Percentiles rank a stretch among this genome's conserved stretches.
These are phyloP conservation scores for Knipowitschia caucasica DNA, from an alignment of 2,797 vertebrate species.

Conservation along the genomic window DNA sequence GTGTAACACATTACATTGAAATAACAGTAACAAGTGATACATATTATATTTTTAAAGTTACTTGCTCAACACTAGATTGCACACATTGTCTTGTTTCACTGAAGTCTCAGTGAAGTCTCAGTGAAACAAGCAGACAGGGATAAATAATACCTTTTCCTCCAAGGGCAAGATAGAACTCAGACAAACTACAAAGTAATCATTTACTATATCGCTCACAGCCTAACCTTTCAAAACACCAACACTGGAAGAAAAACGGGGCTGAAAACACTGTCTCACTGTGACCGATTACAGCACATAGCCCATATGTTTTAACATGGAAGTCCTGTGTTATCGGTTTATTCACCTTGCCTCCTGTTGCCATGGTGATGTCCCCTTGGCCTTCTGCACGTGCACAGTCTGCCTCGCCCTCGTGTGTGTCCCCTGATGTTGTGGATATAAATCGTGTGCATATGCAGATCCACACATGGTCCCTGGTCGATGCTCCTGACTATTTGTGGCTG, in stretches of 20 bases:
- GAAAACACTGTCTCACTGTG: background rate
- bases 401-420: slow-evolving; percentile 26
- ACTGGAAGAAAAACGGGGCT: background rate
- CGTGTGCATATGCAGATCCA: background rate
- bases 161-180: background rate
- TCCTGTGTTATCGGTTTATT: slow-evolving; percentile 38
- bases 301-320: slow-evolving; percentile 1
- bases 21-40: too few relatives aligned
- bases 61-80: background rate
- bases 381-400: slow-evolving; percentile 39
- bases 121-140: background rate
- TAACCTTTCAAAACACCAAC: background rate
- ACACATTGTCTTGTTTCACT: background rate
- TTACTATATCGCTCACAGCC: background rate
- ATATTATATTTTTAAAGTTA: background rate
- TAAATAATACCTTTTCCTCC: background rate
- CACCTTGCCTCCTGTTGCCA: slow-evolving; percentile 69
- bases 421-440: slow-evolving; percentile 22
- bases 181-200: background rate
- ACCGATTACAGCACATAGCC: background rate
- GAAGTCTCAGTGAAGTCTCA: background rate
- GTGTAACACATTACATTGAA: too few relatives aligned
- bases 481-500: background rate
- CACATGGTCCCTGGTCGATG: background rate
- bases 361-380: slow-evolving; percentile 65